phyloP scores from a whole-genome alignment of 2,888 invertebrate species.

The Tetranychus truncatus region DNA sequence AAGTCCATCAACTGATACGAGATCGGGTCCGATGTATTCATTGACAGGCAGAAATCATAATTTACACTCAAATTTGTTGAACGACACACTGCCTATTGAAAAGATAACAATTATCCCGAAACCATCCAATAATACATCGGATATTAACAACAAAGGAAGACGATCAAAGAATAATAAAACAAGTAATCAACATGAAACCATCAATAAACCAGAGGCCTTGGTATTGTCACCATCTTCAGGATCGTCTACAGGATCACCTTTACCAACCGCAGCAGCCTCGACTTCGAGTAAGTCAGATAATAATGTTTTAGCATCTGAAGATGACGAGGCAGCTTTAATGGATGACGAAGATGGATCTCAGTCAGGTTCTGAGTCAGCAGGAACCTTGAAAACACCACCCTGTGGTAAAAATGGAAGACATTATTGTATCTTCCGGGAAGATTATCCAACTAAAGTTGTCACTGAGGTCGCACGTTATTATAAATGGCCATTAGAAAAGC shows the following conservation, averaged over 20 bases:
- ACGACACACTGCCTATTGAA: neutral
- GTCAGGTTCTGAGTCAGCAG: conserved; percentile 16
- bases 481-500: conserved; percentile 28
- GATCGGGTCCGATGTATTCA: neutral
- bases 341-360: neutral
- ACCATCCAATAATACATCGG: neutral
- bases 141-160: neutral
- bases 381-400: conserved; percentile 25
- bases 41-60: neutral
- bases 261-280: neutral
- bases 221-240: neutral
- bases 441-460: conserved; percentile 27
- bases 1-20: neutral
- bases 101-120: neutral
- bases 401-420: conserved; percentile 26
- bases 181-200: neutral
- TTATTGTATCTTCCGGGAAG: conserved; percentile 27
- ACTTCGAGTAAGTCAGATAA: neutral
- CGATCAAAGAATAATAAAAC: neutral
- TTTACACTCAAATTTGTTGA: neutral
- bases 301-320: neutral
- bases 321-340: neutral
- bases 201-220: neutral
- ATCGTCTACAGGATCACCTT: neutral
- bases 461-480: conserved; percentile 27